These are phyloP conservation scores for Trypoxylus dichotomus DNA, from an alignment of 1,140 invertebrate genomes.

Conservation along the genomic window DNA sequence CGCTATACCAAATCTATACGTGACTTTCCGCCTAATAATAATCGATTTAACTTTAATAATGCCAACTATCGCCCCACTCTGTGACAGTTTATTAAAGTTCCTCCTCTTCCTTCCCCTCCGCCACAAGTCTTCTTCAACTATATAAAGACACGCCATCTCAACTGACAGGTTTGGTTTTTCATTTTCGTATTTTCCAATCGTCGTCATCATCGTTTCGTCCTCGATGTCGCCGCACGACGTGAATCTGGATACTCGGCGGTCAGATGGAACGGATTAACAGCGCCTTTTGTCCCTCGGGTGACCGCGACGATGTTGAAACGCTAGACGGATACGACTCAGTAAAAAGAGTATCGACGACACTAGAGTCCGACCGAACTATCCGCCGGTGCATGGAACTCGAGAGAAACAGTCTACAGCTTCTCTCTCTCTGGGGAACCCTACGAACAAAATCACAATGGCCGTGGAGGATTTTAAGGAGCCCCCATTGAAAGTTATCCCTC, in stretches of 20 bases:
- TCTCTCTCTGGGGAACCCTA: neutral
- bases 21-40: too few species aligned
- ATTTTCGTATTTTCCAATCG: neutral
- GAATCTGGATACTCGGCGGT: neutral
- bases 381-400: neutral
- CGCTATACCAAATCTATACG: too few species aligned
- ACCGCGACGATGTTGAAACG: neutral
- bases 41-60: too few species aligned
- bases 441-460: conserved; percentile 7
- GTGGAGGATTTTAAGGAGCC: conserved; percentile 15
- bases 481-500: neutral
- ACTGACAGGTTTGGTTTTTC: conserved; percentile 23
- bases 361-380: neutral
- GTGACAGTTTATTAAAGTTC: too few species aligned
- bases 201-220: neutral
- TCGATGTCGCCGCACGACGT: neutral
- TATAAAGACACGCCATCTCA: neutral
- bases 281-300: conserved; percentile 7
- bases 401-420: neutral
- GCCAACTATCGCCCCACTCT: too few species aligned
- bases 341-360: conserved; percentile 8
- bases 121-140: neutral
- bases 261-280: conserved; percentile 11
- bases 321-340: neutral
- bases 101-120: too few species aligned